Base-by-base conservation (phyloP, 2,113 vertebrate genomes). In the Rhinoderma darwinii region DNA sequence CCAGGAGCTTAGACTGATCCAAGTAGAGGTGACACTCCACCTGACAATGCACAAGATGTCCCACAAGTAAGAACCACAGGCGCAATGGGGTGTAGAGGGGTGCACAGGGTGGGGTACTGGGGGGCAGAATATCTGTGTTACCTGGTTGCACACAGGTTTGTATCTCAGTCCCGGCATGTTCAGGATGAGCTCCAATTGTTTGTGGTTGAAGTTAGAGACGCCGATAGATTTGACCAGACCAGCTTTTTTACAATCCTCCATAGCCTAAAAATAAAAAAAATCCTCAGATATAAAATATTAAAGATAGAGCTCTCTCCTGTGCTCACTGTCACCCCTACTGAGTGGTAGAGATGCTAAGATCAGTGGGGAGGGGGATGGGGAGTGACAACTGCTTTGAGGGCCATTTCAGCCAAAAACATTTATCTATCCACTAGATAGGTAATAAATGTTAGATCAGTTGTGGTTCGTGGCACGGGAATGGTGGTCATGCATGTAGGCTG, bases 71-170 rank as follows among this genome's bases (percentile, higher is more conserved):
- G 4, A 37, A 17, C 18, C 20, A 5, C n/a, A 25, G 5, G 6
- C 0, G 18, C 68, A 37, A 72, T 17, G 3, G 4, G 4, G 11
- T 32, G 25, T 5, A 76, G 15, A 41, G 2, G 27, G 14, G 12
- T n/a, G n/a, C n/a, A n/a, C n/a, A n/a, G n/a, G n/a, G n/a, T n/a
- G n/a, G n/a, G n/a, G n/a, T n/a, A n/a, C n/a, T n/a, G n/a, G n/a
- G n/a, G n/a, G n/a, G n/a, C n/a, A n/a, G n/a, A n/a, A n/a, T n/a
- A 50, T 47, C 1, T 3, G 3, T 8, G 43, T 39, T 88, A 96
- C 94, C 93, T 96, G 95, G 82, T 96, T 94, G 73, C 94, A 95
- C 0, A 94, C 94, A 0, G 94, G 93, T 87, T 91, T 96, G 89
- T 96, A 89, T 79, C 93, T 95, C 30, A 96, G 94, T 47, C 93